Base-by-base conservation (phyloP, 2,797 vertebrate species). In the Thamnophis elegans region DNA sequence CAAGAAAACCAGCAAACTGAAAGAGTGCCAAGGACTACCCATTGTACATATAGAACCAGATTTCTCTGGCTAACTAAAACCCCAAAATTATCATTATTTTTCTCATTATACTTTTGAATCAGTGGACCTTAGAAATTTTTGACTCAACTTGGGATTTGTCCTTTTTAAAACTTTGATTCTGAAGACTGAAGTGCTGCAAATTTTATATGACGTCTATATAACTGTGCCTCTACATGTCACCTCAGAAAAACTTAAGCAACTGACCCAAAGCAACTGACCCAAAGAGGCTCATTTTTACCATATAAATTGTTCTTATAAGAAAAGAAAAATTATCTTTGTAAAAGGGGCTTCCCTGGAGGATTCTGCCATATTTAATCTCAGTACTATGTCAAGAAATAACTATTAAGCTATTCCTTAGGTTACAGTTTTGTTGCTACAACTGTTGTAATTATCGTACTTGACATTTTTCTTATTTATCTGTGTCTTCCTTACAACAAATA, bases 391-490 rank as follows among this genome's bases (percentile, higher is more conserved):
- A 93, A 96, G 87, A 96, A 94, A 96, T 86, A 47, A 87, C 93
- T 90, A 93, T 96, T 95, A 94, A 87, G 7, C 20, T 25, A 90
- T 91, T 93, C 91, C 65, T 91, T 90, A 62, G 92, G 88, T 87
- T 96, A 90, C 95, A 94, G 94, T 95, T 95, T 96, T 96, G 92
- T 95, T 95, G 95, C 94, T 95, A 93, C 87, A 85, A 94, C 95
- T 96, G 96, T 96, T 97, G 97, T 94, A 97, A 95, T 95, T 92
- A 16, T 92, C 86, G 51, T 53, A 26, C 9, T 60, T 97, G 92
- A 96, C 96, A 96, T 96, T 95, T 92, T 93, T 91, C 93, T 96
- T 95, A 6, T 95, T 95, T 97, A 95, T 94, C 94, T 94, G 93
- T 85, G 95, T 94, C 91, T 86, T 94, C 13, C 0, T 95, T 97